Evolutionary conservation across 1,140 invertebrate genomes (phyloP).

Genomic region (Scaptomyza hsui): DNA sequence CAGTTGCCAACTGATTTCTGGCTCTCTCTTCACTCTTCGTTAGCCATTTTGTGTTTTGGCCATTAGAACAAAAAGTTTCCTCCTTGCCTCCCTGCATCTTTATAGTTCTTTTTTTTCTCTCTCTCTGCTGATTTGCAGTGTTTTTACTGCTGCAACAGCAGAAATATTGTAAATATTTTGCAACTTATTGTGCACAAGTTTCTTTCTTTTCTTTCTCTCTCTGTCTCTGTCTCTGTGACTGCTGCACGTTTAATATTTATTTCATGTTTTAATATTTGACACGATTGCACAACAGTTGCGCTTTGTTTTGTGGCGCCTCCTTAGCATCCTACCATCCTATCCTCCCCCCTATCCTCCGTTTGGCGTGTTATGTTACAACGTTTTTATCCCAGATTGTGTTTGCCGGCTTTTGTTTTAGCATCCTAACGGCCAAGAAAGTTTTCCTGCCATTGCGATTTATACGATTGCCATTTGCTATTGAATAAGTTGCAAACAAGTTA

Average conservation of each 20-base stretch:
- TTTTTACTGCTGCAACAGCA: conserved; percentile 33
- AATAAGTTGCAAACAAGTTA: conserved; percentile 59
- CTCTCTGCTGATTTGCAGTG: conserved; percentile 6
- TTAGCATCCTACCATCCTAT: no score
- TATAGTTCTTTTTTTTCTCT: conserved; percentile 5
- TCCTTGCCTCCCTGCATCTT: conserved; percentile 20
- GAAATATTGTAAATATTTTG: conserved; percentile 70
- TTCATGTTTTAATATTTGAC: conserved; percentile 83
- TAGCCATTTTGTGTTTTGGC: conserved; percentile 41
- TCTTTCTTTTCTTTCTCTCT: conserved; percentile 24
- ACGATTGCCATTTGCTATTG: conserved; percentile 61
- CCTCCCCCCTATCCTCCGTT: not conserved
- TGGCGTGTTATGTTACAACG: not conserved
- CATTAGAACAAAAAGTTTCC: conserved; percentile 23
- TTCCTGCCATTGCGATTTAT: conserved; percentile 33
- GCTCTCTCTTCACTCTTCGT: conserved; percentile 16
- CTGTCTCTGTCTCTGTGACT: conserved; percentile 29
- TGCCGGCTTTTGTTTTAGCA: conserved; percentile 24
- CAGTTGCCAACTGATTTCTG: conserved; percentile 12
- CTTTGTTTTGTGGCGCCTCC: conserved; percentile 25
- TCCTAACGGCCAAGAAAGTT: conserved; percentile 51
- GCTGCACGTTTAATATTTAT: conserved; percentile 77
- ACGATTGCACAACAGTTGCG: conserved; percentile 76
- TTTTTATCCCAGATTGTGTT: conserved; percentile 13
- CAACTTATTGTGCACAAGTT: conserved; percentile 73